Evolutionary conservation across 2,888 invertebrate species (phyloP).

Genomic region (Clostera curtula): DNA sequence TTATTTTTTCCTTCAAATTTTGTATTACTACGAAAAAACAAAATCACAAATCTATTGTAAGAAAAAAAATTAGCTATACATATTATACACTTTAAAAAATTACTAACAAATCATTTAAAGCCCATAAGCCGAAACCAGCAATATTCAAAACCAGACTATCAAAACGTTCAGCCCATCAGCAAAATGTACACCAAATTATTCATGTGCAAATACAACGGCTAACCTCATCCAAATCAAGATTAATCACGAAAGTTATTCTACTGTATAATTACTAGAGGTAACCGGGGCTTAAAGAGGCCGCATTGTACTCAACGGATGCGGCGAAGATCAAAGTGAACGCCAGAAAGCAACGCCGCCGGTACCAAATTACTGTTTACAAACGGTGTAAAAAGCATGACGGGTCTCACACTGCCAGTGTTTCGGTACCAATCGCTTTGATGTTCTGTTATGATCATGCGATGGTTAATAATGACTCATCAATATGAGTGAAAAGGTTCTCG

Average conservation of each 20-base stretch:
- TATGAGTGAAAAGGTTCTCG: constrained; percentile 23
- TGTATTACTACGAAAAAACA: too few relatives aligned
- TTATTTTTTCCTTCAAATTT: too few relatives aligned
- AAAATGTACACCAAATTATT: background rate
- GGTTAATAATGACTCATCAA: constrained; percentile 41
- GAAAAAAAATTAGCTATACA: too few relatives aligned
- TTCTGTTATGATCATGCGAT: constrained; percentile 28
- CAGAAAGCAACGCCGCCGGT: constrained; percentile 33
- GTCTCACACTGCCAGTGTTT: constrained; percentile 38
- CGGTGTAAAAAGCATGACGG: constrained; percentile 54
- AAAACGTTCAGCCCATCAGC: too few relatives aligned
- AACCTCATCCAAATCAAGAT: constrained; percentile 1
- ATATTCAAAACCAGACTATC: too few relatives aligned
- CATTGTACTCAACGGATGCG: constrained; percentile 64
- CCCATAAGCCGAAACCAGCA: too few relatives aligned
- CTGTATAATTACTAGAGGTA: constrained; percentile 23
- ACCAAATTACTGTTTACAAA: constrained; percentile 56
- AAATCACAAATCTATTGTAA: too few relatives aligned
- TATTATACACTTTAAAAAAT: too few relatives aligned
- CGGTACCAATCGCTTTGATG: constrained; percentile 34
- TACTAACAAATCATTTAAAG: too few relatives aligned
- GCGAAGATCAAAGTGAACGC: constrained; percentile 51
- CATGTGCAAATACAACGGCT: constrained; percentile 1
- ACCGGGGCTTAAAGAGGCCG: constrained; percentile 34
- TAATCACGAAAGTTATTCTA: constrained; percentile 21